Base-by-base conservation (phyloP, 2,113 vertebrate species). In the Zeus faber region DNA sequence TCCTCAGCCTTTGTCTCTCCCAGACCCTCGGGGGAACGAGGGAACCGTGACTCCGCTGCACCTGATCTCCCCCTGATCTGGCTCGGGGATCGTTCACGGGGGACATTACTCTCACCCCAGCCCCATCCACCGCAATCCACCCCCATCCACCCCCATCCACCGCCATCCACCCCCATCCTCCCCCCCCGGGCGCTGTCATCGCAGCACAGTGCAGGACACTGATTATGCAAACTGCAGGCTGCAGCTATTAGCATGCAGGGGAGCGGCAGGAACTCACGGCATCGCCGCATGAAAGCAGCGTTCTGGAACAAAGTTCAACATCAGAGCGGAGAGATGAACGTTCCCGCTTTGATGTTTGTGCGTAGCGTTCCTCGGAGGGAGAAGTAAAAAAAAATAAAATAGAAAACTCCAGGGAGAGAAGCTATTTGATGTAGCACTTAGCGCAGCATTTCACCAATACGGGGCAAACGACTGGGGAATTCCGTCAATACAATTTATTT, bases 1-100 rank as follows among this genome's bases (percentile, higher is more conserved):
- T 79, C 80, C 71, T 65, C 72, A 78, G 79, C 83, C 79, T 80
- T 82, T 78, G 79, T 85, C 79, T 76, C n/a, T 78, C 55, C 26
- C 37, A 59, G 57, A 73, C 78, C 70, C 50, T 20, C 31, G 72
- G 76, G 72, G 33, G 67, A 64, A 67, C 62, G 68, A 59, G 70
- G 35, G 65, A 60, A 67, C 62, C 70, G 49, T 80, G 72, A 68
- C 70, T 85, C 69, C 21, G 10, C 21, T 60, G 58, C 81, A 83
- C 77, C 86, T 80, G 79, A 85, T 69, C 63, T 70, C 67, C 64
- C 52, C 69, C 74, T 9, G 45, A 57, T 59, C 67, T 56, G 69
- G 49, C 57, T 72, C 60, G 70, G 62, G 65, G n/a, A n/a, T n/a
- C n/a, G n/a, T n/a, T n/a, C n/a, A 54, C 71, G 58, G 43, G 52